These are phyloP conservation scores for Promerops cafer DNA, from an alignment of 2,113 vertebrate species.

Conservation along the genomic window DNA sequence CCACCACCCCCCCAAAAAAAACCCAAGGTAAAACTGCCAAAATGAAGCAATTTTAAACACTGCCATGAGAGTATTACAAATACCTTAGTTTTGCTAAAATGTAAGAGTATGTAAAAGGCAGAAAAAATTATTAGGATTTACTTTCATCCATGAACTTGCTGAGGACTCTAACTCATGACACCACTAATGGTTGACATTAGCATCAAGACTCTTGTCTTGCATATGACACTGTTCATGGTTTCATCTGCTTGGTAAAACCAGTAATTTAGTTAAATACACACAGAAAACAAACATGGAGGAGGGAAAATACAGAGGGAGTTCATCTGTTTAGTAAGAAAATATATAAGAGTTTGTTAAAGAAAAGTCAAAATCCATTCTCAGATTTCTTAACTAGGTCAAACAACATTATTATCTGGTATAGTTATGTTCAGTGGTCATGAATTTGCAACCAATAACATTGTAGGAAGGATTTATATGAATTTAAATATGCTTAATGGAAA, in stretches of 20 bases:
- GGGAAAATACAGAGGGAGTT: neutral
- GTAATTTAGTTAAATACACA: neutral
- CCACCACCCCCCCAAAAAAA: too few relatives aligned
- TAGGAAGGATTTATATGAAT: neutral
- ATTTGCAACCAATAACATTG: neutral
- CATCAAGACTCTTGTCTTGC: neutral
- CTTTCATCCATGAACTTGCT: neutral
- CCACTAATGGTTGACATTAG: neutral
- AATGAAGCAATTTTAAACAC: neutral
- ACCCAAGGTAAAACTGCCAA: neutral
- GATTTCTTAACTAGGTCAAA: neutral
- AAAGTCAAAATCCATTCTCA: neutral
- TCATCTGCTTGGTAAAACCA: neutral
- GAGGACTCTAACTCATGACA: neutral
- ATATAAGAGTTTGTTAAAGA: neutral
- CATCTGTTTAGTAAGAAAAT: neutral
- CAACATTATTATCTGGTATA: neutral
- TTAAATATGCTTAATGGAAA: neutral
- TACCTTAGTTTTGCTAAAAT: neutral
- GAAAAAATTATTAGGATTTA: neutral
- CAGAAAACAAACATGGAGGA: neutral
- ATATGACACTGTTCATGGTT: neutral
- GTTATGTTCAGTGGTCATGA: neutral
- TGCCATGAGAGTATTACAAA: neutral
- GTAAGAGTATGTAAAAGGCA: neutral